phyloP scores from a whole-genome alignment of 2,797 vertebrate genomes.

The Centroberyx gerrardi region DNA sequence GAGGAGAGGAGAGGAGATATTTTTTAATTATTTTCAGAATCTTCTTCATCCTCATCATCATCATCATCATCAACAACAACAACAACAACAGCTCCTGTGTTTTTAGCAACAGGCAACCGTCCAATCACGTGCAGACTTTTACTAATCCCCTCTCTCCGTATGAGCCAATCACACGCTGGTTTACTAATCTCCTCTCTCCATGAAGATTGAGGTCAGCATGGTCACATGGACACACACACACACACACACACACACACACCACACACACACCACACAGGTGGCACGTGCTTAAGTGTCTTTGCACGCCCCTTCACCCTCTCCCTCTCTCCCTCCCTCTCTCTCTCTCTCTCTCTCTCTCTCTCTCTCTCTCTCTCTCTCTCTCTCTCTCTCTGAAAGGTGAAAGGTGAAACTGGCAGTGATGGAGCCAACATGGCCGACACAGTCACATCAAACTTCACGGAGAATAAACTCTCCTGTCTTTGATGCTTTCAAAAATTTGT shows the following conservation, averaged over 20 bases:
- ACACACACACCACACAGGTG: slow-evolving; percentile 44
- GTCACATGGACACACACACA: slow-evolving; percentile 54
- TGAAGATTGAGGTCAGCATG: slow-evolving; percentile 79
- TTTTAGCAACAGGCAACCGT: slow-evolving; percentile 37
- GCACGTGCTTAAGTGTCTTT: slow-evolving; percentile 25
- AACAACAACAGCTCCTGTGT: slow-evolving; percentile 19
- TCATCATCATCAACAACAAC: slow-evolving; percentile 1
- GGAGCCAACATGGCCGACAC: background rate
- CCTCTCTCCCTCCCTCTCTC: background rate
- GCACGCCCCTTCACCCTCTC: background rate
- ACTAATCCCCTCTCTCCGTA: slow-evolving; percentile 61
- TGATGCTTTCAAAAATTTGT: no score
- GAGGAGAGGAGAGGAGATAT: no score
- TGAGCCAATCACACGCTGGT: slow-evolving; percentile 62
- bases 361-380: slow-evolving; percentile 24
- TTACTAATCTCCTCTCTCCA: slow-evolving; percentile 71
- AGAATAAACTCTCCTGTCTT: no score
- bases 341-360: slow-evolving; percentile 22
- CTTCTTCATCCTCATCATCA: background rate
- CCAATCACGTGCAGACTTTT: slow-evolving; percentile 67
- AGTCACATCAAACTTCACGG: no score
- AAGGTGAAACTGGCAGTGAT: no score
- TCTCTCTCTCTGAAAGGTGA: background rate
- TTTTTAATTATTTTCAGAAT: no score
- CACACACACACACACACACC: slow-evolving; percentile 12